Evolutionary conservation across 2,797 vertebrate genomes (phyloP).

Genomic region (Aulostomus chinensis): DNA sequence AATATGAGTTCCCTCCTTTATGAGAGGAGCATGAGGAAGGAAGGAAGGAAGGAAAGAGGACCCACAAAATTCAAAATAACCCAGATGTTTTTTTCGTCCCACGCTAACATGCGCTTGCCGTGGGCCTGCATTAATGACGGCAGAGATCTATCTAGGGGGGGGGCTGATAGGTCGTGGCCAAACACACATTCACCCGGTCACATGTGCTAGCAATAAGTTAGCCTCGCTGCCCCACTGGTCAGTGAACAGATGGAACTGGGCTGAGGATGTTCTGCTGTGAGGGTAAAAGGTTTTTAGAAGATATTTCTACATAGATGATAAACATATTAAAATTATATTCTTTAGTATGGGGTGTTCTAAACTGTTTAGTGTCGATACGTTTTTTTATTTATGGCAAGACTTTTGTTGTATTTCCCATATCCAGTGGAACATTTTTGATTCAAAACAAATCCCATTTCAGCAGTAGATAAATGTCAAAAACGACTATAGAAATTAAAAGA

Average conservation of each 20-base stretch:
- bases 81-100: conserved; percentile 63
- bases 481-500: background rate
- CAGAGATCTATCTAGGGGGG: conserved; percentile 50
- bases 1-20: conserved; percentile 17
- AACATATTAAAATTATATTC: too few relatives aligned
- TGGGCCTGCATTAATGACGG: conserved; percentile 78
- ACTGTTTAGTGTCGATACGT: too few relatives aligned
- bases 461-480: too few relatives aligned
- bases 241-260: conserved; percentile 47
- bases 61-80: conserved; percentile 49
- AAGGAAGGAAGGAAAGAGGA: conserved; percentile 23
- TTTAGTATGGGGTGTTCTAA: too few relatives aligned
- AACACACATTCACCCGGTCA: conserved; percentile 66
- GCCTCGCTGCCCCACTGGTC: conserved; percentile 46
- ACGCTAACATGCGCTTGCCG: conserved; percentile 49
- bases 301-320: too few relatives aligned
- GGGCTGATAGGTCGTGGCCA: conserved; percentile 54
- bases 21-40: conserved; percentile 9
- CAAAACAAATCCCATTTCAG: too few relatives aligned
- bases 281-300: conserved; percentile 15
- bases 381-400: too few relatives aligned
- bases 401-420: too few relatives aligned
- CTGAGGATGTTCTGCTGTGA: conserved; percentile 11
- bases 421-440: too few relatives aligned
- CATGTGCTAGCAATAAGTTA: conserved; percentile 77